A percentile compares a stretch with the other conserved stretches of the same genome.
These are phyloP conservation scores for Marmota monax DNA, from an alignment of 2,113 vertebrate species.

Conservation along the genomic window DNA sequence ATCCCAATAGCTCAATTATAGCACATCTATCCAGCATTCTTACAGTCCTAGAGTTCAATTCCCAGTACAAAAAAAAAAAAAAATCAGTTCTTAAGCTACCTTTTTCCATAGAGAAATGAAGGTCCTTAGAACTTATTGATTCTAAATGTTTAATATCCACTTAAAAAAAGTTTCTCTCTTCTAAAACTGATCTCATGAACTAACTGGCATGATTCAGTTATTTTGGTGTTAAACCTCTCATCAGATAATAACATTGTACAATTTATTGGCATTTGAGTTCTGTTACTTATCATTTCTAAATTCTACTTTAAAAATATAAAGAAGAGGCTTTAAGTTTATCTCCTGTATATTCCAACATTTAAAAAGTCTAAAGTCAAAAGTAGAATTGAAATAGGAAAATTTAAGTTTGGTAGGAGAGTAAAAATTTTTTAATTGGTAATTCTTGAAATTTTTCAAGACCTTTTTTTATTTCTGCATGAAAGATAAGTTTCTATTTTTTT, in stretches of 20 bases:
- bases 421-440: background rate
- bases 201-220: background rate
- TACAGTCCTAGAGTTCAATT: background rate
- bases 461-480: background rate
- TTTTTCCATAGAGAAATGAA: slow-evolving; percentile 29
- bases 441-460: background rate
- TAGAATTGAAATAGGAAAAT: slow-evolving; percentile 7
- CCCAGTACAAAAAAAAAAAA: background rate
- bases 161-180: background rate
- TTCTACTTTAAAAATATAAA: background rate
- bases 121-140: background rate
- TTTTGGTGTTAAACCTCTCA: background rate
- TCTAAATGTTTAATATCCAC: background rate
- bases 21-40: background rate
- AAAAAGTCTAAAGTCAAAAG: background rate
- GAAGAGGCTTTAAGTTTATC: background rate
- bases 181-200: slow-evolving; percentile 9
- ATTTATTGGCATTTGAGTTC: background rate
- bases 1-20: background rate
- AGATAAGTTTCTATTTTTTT: background rate
- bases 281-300: background rate
- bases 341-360: background rate
- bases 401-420: background rate
- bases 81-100: background rate
- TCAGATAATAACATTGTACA: background rate